phyloP scores from a whole-genome alignment of 2,113 vertebrate species.

The Baryphthengus martii region DNA sequence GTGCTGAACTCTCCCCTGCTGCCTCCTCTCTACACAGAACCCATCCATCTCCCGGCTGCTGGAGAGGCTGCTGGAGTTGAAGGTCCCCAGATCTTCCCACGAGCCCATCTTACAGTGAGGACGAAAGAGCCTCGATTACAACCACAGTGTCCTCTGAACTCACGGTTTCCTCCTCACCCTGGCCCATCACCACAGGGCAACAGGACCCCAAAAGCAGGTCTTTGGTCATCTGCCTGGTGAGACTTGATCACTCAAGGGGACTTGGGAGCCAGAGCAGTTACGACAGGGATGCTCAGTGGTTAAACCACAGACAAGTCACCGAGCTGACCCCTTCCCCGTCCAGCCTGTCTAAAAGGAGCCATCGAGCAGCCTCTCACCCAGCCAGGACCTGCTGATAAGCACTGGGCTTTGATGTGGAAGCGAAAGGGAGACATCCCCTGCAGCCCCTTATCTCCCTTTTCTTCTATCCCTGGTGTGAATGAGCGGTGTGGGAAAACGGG shows the following conservation, averaged over 20 bases:
- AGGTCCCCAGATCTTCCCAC: background rate
- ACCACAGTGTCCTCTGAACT: background rate
- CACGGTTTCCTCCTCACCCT: background rate
- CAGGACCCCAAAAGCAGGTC: background rate
- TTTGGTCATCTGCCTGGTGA: rapidly evolving
- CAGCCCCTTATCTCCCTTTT: background rate
- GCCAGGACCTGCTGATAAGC: background rate
- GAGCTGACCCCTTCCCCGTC: background rate
- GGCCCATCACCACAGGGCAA: rapidly evolving
- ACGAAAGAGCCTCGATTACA: background rate
- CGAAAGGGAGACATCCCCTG: background rate
- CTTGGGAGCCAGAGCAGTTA: rapidly evolving
- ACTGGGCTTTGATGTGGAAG: background rate
- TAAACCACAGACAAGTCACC: background rate
- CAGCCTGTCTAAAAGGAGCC: background rate
- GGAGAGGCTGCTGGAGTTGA: background rate
- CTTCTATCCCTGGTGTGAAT: background rate
- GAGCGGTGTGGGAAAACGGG: background rate
- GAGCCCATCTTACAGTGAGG: rapidly evolving
- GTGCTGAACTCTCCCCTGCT: background rate
- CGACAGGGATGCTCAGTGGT: background rate
- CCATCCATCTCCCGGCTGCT: background rate
- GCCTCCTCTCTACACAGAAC: background rate
- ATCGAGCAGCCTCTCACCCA: background rate
- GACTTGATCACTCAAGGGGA: background rate